A percentile compares a stretch with the other conserved stretches of the same genome.
Conservation (phyloP, 2,888 invertebrate species). For the Pollenia angustigena region DNA sequence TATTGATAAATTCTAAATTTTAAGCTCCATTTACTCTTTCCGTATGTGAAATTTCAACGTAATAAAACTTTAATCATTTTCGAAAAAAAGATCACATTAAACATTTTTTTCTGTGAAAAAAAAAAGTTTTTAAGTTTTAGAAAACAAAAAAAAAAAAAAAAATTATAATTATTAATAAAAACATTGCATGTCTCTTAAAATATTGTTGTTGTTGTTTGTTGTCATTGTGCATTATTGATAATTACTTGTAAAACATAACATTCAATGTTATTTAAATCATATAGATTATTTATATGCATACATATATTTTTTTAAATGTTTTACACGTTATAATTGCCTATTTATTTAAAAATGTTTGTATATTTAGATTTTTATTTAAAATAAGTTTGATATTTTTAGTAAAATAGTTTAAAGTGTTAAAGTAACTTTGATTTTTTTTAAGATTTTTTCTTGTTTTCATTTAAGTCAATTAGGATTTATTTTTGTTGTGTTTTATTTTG, state of each 20-base stretch:
- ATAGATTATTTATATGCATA: slow-evolving; percentile 36
- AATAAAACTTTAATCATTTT: slow-evolving; percentile 6
- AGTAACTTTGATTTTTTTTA: slow-evolving; percentile 37
- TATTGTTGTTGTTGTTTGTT: background rate
- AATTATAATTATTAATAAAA: slow-evolving; percentile 33
- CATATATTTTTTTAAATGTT: slow-evolving; percentile 13
- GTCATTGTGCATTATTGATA: slow-evolving; percentile 62
- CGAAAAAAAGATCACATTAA: slow-evolving; percentile 2
- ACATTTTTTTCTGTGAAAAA: slow-evolving; percentile 63
- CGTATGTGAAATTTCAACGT: slow-evolving; percentile 14
- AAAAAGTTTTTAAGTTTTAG: slow-evolving; percentile 46
- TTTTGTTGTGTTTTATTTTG: slow-evolving; percentile 8
- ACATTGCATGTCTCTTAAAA: slow-evolving; percentile 64
- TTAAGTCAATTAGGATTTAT: slow-evolving; percentile 53
- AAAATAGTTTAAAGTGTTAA: slow-evolving; percentile 55
- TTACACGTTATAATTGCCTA: slow-evolving; percentile 47
- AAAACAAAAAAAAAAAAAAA: slow-evolving; percentile 14
- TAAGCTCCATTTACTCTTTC: slow-evolving; percentile 62
- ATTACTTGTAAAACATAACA: slow-evolving; percentile 70
- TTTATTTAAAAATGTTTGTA: slow-evolving; percentile 18
- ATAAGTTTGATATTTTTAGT: slow-evolving; percentile 39
- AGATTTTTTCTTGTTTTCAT: slow-evolving; percentile 14
- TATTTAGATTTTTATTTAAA: slow-evolving; percentile 22
- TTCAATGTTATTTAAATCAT: slow-evolving; percentile 38
- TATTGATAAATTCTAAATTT: slow-evolving; percentile 25